Evolutionary conservation across 2,888 invertebrate species (phyloP).

Genomic region (Shargacucullia verbasci): DNA sequence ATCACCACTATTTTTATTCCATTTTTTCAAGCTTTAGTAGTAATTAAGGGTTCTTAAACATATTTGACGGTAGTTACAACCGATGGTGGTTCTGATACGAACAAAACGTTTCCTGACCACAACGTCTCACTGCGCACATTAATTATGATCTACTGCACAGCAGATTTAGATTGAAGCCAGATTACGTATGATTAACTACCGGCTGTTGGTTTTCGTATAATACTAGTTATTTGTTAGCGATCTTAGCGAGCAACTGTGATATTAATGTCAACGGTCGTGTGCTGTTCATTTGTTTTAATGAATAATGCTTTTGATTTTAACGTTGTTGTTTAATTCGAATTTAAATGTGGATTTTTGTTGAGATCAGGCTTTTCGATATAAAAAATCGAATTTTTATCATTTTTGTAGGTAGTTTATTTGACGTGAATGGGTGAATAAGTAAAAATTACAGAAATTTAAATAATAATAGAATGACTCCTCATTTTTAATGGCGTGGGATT

Average conservation of each 20-base stretch:
- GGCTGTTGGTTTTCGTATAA: conserved; percentile 67
- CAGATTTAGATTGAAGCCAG: conserved; percentile 77
- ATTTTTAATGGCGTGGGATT: too few species aligned
- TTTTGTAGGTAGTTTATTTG: too few species aligned
- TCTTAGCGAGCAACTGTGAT: conserved; percentile 32
- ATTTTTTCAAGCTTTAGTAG: conserved; percentile 55
- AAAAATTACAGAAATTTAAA: too few species aligned
- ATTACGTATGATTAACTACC: conserved; percentile 81
- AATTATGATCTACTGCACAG: conserved; percentile 82
- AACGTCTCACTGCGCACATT: conserved; percentile 76
- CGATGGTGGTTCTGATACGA: conserved; percentile 76
- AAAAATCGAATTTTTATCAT: too few species aligned
- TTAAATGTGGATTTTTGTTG: conserved; percentile 18
- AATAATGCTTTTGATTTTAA: conserved; percentile 36
- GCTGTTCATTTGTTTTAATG: conserved; percentile 43
- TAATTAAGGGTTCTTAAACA: conserved; percentile 69
- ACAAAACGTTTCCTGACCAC: conserved; percentile 83
- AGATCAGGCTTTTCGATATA: too few species aligned
- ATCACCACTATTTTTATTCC: conserved; percentile 29
- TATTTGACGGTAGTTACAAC: conserved; percentile 61
- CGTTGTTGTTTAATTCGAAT: conserved; percentile 17
- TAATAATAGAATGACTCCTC: too few species aligned
- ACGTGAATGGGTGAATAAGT: too few species aligned
- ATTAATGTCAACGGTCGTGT: conserved; percentile 49
- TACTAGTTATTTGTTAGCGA: conserved; percentile 57